These are phyloP conservation scores for Oreocharis arfaki DNA, from an alignment of 2,113 vertebrate genomes.

Conservation along the genomic window DNA sequence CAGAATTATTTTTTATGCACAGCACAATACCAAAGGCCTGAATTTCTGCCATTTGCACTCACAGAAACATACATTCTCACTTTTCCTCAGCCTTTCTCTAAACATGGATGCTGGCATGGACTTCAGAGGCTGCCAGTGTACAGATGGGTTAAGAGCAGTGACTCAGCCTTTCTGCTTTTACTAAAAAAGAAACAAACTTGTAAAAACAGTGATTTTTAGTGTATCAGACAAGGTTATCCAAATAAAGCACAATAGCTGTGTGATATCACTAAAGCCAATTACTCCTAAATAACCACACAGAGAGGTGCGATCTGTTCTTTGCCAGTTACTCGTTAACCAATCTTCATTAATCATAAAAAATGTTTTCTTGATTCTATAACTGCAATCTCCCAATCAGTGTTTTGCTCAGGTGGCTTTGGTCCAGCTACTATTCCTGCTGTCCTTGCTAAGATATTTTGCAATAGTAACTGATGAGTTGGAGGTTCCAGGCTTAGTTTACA, in stretches of 20 bases:
- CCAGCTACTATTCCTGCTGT: neutral
- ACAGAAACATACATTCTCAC: neutral
- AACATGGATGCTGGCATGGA: neutral
- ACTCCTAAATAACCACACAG: slow-evolving; percentile 2
- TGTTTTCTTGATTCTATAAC: slow-evolving; percentile 3
- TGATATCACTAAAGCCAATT: slow-evolving; percentile 32
- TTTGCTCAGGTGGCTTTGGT: slow-evolving; percentile 3
- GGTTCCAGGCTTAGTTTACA: neutral
- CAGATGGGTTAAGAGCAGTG: neutral
- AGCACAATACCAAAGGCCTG: neutral
- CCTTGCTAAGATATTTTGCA: slow-evolving; percentile 7
- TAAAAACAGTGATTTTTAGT: slow-evolving; percentile 52
- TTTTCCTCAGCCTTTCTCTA: neutral
- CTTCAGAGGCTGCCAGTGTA: neutral
- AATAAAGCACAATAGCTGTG: slow-evolving; percentile 15
- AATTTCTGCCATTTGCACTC: neutral
- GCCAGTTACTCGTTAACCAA: slow-evolving; percentile 53
- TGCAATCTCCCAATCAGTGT: neutral
- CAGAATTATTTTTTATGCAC: neutral
- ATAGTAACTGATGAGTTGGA: neutral
- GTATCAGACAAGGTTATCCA: slow-evolving; percentile 51
- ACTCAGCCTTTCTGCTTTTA: slow-evolving; percentile 16
- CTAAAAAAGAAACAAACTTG: slow-evolving; percentile 33
- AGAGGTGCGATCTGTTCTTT: slow-evolving; percentile 54
- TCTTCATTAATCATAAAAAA: slow-evolving; percentile 57